These are phyloP conservation scores for Naso thynnoides DNA, from an alignment of 2,797 vertebrate genomes.

Conservation along the genomic window DNA sequence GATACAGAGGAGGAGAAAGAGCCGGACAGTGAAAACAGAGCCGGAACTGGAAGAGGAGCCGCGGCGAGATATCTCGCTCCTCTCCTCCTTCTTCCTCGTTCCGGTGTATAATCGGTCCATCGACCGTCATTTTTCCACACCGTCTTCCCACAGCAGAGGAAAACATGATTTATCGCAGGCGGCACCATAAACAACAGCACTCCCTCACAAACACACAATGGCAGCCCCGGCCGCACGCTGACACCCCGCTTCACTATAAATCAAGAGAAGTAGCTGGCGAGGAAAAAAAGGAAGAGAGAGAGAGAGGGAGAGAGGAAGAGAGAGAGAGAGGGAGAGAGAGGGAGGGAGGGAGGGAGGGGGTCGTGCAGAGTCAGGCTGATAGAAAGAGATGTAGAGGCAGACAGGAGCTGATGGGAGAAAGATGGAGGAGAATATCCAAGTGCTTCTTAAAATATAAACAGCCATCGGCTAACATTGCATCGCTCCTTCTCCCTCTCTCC, in stretches of 20 bases:
- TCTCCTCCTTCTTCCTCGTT: constrained; percentile 71
- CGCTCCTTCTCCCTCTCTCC: constrained; percentile 48
- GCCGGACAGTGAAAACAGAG: constrained; percentile 16
- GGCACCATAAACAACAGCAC: constrained; percentile 95
- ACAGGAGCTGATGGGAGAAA: constrained; percentile 77
- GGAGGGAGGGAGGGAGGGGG: constrained; percentile 57
- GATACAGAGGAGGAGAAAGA: constrained; percentile 22
- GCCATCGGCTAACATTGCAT: constrained; percentile 66
- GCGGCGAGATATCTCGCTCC: constrained; percentile 66
- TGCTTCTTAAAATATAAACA: constrained; percentile 78
- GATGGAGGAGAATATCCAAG: constrained; percentile 79
- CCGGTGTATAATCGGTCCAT: constrained; percentile 83
- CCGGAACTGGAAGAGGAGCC: constrained; percentile 42
- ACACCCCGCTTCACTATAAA: constrained; percentile 97
- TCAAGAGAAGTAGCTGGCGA: constrained; percentile 90
- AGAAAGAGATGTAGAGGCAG: constrained; percentile 77
- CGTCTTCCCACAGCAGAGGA: constrained; percentile 59
- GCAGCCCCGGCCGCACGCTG: constrained; percentile 90
- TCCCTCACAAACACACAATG: constrained; percentile 95
- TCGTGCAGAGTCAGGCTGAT: constrained; percentile 64
- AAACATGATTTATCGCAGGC: constrained; percentile 93
- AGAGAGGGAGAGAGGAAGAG: constrained; percentile 30
- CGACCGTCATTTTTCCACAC: background rate
- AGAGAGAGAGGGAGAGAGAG: constrained; percentile 56
- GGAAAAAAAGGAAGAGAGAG: constrained; percentile 59